Percentiles rank a stretch among this genome's conserved stretches.
phyloP scores from a whole-genome alignment of 30 jellyfish, hydroid and myxozoan species.

The Mastigias papua region DNA sequence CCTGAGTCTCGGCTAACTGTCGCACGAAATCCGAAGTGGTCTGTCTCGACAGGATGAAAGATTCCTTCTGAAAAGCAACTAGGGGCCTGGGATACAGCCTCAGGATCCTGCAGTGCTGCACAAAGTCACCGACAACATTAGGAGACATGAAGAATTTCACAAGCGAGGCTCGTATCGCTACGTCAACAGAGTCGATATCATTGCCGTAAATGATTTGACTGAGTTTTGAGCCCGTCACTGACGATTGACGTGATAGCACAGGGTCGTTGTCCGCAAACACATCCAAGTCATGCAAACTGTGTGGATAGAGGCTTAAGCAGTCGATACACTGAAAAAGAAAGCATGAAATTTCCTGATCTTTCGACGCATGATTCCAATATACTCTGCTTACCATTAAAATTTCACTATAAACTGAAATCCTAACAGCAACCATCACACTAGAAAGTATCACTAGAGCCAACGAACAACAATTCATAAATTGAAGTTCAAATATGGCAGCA shows the following conservation, averaged over 20 bases:
- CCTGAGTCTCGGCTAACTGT: constrained; percentile 91
- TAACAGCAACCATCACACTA: too few relatives aligned
- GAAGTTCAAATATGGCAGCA: too few relatives aligned
- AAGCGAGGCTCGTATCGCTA: constrained; percentile 90
- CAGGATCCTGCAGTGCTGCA: constrained; percentile 79
- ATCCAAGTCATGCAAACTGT: constrained; percentile 44
- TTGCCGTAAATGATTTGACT: constrained; percentile 84
- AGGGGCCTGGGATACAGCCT: constrained; percentile 93
- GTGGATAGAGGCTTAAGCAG: constrained; percentile 67
- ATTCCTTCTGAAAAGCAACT: constrained; percentile 78
- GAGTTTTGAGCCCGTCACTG: constrained; percentile 59
- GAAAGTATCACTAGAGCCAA: too few relatives aligned
- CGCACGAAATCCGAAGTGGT: constrained; percentile 62
- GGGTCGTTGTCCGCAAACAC: constrained; percentile 57
- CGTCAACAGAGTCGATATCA: constrained; percentile 95
- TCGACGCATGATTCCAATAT: too few relatives aligned
- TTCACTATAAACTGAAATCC: too few relatives aligned
- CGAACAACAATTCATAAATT: too few relatives aligned
- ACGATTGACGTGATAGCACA: constrained; percentile 22
- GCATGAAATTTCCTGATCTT: too few relatives aligned
- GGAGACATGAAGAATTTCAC: constrained; percentile 90
- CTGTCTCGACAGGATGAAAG: constrained; percentile 82
- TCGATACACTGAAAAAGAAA: constrained; percentile 64
- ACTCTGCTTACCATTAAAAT: too few relatives aligned
- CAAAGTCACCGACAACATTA: constrained; percentile 69